phyloP scores from a whole-genome alignment of 2,113 vertebrate genomes.

The Leptobrachium leishanense region DNA sequence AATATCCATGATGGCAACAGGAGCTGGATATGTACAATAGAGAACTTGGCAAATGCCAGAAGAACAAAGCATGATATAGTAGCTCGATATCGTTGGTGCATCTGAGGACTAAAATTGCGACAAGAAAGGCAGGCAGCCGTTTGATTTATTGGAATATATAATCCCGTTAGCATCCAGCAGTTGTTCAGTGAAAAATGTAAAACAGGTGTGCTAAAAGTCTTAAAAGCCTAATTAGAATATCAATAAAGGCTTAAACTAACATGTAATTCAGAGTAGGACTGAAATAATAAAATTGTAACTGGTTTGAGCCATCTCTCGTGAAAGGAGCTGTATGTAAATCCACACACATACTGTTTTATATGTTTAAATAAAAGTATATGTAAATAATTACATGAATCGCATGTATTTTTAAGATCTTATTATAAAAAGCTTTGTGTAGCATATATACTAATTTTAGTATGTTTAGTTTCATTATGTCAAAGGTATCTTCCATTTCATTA shows the following conservation, averaged over 20 bases:
- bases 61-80: conserved; percentile 8
- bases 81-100: neutral
- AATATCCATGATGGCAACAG: neutral
- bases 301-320: no score
- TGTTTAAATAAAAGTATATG: no score
- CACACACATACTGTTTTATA: no score
- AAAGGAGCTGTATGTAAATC: no score
- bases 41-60: neutral
- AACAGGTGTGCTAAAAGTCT: neutral
- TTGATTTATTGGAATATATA: neutral
- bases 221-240: neutral
- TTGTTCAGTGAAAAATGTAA: conserved; percentile 17
- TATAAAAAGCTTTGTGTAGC: no score
- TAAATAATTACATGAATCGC: no score
- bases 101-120: neutral
- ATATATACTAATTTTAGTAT: no score
- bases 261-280: neutral
- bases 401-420: no score
- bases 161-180: conserved; percentile 5
- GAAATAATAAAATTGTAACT: no score
- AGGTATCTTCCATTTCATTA: no score
- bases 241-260: neutral
- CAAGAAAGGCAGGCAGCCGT: neutral
- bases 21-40: neutral
- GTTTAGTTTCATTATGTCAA: no score